Base-by-base conservation (phyloP, 2,888 invertebrate species). In the Ptychoptera albimana region DNA sequence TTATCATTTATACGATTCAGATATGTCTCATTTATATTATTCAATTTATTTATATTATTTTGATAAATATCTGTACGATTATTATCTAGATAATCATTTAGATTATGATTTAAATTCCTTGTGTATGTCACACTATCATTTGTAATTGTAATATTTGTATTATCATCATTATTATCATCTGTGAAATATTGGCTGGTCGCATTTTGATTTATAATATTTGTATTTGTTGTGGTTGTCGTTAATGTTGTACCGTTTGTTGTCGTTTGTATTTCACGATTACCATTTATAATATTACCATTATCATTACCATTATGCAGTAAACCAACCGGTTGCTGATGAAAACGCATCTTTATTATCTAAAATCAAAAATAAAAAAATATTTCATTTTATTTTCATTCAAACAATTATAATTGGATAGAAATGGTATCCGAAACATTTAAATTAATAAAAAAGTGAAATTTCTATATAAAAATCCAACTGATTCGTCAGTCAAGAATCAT, bases 341-440 rank as follows among this genome's bases (percentile, higher is more conserved):
- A 50, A 34, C 51, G 51, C 51, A 51, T 51, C 38, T 41, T 47
- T 43, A 34, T 38, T 44, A 44, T 39, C 49, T 51, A 46, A 8
- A 50, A 50, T 23, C 40, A 43, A 23, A 45, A 34, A n/a, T n/a
- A 34, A 30, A 13, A 12, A 43, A 43, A 42, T 39, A 7, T 5
- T 23, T 23, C 7, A 23, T 23, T 23, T 23, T 23, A 23, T 23
- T 23, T 23, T 23, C 3, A 23, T 23, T 7, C n/a, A n/a, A 23
- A 23, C 23, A 23, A 23, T 23, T 23, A 23, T 23, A 23, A 23
- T 23, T 23, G 23, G 23, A 23, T 23, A 23, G 7, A 23, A 23
- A 23, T 5, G 23, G 23, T 23, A 23, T 23, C 7, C 7, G 3
- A 23, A 23, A 23, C 3, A 3, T 5, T 5, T 23, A 23, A 23